Evolutionary conservation across 1,140 invertebrate species (phyloP), one percentile per base, ranked within the genome.

Genomic region (Euwallacea similis): DNA sequence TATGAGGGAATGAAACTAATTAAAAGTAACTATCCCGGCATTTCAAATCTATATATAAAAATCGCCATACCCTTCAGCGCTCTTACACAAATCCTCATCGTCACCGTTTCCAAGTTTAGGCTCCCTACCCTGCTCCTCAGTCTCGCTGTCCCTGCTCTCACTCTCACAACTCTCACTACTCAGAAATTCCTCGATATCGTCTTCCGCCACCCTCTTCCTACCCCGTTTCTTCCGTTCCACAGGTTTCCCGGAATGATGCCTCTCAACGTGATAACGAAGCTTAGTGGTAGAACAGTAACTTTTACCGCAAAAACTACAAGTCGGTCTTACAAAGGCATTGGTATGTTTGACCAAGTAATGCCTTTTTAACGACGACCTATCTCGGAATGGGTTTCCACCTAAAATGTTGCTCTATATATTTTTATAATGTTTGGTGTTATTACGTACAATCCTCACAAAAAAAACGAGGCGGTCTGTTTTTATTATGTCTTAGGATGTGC

Each of bases 401-500:
- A 43, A 33, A 33, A 33, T 4, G 1, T 33, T 33, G 4, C 4
- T 2, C 21, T 33, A 33, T 33, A 33, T 33, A 33, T 33, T 33
- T 33, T 33, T 33, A 33, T 33, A 33, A 33, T 2, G 1, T 33
- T 33, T 33, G 4, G 21, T 33, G 4, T 46, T 13, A 59, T 7
- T 63, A 71, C 69, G 56, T 50, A 71, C 69, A 71, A 21, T 50
- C 16, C 10, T 58, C 42, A 42, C 69, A 71, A 60, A 16, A 65
- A 15, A 65, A 71, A 7, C 41, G 13, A 47, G 69, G 42, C 2
- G 69, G 69, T 15, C 69, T 56, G 33, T 71, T 65, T 21, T 71
- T 71, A 44, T 71, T 71, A 42, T 71, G 69, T 42, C 78, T 66
- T 1, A 72, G 2, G 10, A 78, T 64, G 59, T 79, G 78, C 50